Base-by-base conservation (phyloP, 2,797 vertebrate genomes). In the Arctocebus calabarensis region DNA sequence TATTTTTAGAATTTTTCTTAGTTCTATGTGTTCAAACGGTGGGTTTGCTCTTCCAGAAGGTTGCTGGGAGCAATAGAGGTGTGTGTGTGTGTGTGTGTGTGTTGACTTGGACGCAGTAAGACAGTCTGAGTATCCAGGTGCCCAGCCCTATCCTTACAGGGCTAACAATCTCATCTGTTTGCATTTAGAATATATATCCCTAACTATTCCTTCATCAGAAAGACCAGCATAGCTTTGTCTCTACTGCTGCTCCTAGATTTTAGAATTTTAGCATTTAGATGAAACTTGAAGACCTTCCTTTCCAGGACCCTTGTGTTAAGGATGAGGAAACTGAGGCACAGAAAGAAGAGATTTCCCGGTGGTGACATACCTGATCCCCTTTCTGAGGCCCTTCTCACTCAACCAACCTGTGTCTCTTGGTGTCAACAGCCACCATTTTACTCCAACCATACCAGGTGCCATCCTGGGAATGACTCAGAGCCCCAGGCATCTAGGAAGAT, bases 181-280 rank as follows among this genome's bases (percentile, higher is more conserved):
- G 22, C 34, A 8, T 40, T 10, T 34, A 20, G 70, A 92, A 57
- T 75, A 4, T 6, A 19, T 23, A 3, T 11, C 7, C 40, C 43
- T 59, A n/a, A 22, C 8, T 48, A 23, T n/a, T 78, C 34, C 64
- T 93, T 79, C 62, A 0, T 75, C 88, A 29, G 25, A 55, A 77
- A 88, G n/a, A 52, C 2, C 62, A 34, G 12, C 3, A 52, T 2
- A 61, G 11, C 32, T 85, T 93, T 90, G 5, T 82, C 32, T 87
- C 8, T 11, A 34, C 32, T n/a, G 14, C 19, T 79, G 29, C 43
- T 55, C 32, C 59, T 85, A 34, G 43, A 61, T 88, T 45, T 62
- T 59, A 81, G 77, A 91, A 66, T 74, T 71, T 81, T 79, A 79
- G 37, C 7, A 82, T 84, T 89, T 59, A 8, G 62, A 82, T 40